A percentile compares a stretch with the other conserved stretches of the same genome.
phyloP scores from a whole-genome alignment of 2,888 invertebrate genomes.

The Cantharis flavilabris region DNA sequence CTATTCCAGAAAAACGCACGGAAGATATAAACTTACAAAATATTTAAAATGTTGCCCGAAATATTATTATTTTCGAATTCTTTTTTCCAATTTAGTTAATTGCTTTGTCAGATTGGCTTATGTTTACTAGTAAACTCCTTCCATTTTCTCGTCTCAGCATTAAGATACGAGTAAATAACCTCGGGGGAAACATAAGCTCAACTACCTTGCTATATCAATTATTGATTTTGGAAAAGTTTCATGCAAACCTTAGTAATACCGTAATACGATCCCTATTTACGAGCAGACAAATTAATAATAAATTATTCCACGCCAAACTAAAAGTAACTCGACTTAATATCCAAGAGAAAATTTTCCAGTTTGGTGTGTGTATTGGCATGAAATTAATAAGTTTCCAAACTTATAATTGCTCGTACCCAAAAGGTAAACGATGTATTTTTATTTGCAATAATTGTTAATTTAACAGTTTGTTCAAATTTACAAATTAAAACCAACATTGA shows the following conservation, averaged over 20 bases:
- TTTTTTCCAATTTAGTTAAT: conserved; percentile 12
- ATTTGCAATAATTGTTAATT: not conserved
- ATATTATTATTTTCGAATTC: conserved; percentile 17
- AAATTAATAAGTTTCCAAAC: not conserved
- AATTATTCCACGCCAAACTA: conserved; percentile 7
- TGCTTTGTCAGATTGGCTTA: conserved; percentile 12
- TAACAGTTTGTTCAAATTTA: not conserved
- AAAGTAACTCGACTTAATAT: not conserved
- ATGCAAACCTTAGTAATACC: conserved; percentile 11
- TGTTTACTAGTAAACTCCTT: not conserved
- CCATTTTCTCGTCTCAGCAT: not conserved
- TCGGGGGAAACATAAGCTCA: conserved; percentile 6
- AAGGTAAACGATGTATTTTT: not conserved
- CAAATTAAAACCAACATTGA: too few relatives aligned
- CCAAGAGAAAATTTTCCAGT: not conserved
- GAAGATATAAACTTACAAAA: conserved; percentile 26
- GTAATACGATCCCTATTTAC: conserved; percentile 18
- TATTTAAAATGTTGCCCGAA: conserved; percentile 21
- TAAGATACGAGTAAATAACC: conserved; percentile 19
- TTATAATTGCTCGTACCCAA: not conserved
- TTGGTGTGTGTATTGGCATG: not conserved
- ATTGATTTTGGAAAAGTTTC: conserved; percentile 22
- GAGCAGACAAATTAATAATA: conserved; percentile 13
- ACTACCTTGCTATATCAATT: conserved; percentile 20
- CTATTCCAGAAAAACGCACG: conserved; percentile 28